These are phyloP conservation scores for Edolisoma coerulescens DNA, from an alignment of 2,113 vertebrate genomes.

Conservation along the genomic window DNA sequence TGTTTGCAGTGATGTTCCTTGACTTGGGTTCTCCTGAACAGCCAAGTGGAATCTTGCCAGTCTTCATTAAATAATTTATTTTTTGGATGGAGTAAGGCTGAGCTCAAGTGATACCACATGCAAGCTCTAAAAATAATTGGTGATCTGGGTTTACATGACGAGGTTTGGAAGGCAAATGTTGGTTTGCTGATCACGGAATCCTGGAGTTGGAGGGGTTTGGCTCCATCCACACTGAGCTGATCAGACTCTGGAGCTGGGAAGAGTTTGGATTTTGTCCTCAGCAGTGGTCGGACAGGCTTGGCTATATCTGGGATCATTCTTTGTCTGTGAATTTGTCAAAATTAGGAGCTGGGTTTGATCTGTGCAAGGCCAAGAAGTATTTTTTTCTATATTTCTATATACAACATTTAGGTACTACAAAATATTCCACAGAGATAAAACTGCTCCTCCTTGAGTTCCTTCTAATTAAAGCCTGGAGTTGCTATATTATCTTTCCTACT, in stretches of 20 bases:
- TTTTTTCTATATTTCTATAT: accelerated
- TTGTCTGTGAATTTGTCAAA: neutral
- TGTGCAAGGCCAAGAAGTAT: neutral
- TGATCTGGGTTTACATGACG: neutral
- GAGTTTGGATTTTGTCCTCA: neutral
- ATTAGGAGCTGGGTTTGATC: neutral
- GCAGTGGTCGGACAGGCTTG: neutral
- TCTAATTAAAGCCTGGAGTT: neutral
- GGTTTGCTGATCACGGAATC: neutral
- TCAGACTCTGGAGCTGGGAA: neutral
- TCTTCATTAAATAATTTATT: neutral
- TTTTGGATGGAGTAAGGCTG: neutral
- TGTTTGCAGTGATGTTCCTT: neutral
- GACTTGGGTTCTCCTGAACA: neutral
- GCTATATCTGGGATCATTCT: neutral
- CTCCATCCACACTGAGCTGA: neutral
- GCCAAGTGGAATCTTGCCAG: neutral
- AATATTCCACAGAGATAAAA: neutral
- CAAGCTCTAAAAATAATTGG: neutral
- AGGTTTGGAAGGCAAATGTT: neutral
- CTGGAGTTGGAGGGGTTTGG: neutral
- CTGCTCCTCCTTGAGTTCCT: neutral
- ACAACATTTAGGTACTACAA: neutral
- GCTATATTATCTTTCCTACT: neutral
- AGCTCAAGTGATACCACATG: neutral